Conservation (phyloP, 2,888 invertebrate genomes). For the Aelia acuminata region DNA sequence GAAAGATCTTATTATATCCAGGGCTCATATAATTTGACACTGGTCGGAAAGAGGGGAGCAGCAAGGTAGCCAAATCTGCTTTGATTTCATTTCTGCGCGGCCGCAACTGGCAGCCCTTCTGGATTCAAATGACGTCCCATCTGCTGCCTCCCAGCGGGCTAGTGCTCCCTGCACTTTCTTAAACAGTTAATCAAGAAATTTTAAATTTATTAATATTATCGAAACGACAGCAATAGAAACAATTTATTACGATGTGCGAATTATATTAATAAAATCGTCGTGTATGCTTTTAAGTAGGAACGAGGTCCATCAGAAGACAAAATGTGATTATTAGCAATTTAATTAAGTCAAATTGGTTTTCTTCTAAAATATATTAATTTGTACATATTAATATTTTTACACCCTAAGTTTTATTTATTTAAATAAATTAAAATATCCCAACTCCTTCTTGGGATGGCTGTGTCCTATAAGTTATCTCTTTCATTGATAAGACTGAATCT, state of each 20-base stretch:
- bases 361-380: too few relatives aligned
- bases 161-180: slow-evolving; percentile 16
- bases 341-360: too few relatives aligned
- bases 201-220: slow-evolving; percentile 27
- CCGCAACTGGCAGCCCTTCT: slow-evolving; percentile 7
- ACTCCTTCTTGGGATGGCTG: too few relatives aligned
- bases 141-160: slow-evolving; percentile 34
- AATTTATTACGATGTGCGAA: not conserved
- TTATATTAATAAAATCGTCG: not conserved
- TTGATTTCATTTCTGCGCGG: slow-evolving; percentile 8
- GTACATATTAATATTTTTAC: too few relatives aligned
- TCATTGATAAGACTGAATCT: too few relatives aligned
- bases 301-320: too few relatives aligned
- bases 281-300: not conserved
- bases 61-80: slow-evolving; percentile 21
- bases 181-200: not conserved
- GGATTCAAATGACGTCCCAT: slow-evolving; percentile 36
- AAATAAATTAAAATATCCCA: too few relatives aligned
- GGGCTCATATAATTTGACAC: not conserved
- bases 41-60: not conserved
- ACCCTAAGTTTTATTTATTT: too few relatives aligned
- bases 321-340: too few relatives aligned
- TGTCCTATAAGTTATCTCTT: too few relatives aligned
- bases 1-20: not conserved
- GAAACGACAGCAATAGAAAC: not conserved